A percentile compares a stretch with the other conserved stretches of the same genome.
phyloP scores from a whole-genome alignment of 2,797 vertebrate species.

The Xenentodon cancila region DNA sequence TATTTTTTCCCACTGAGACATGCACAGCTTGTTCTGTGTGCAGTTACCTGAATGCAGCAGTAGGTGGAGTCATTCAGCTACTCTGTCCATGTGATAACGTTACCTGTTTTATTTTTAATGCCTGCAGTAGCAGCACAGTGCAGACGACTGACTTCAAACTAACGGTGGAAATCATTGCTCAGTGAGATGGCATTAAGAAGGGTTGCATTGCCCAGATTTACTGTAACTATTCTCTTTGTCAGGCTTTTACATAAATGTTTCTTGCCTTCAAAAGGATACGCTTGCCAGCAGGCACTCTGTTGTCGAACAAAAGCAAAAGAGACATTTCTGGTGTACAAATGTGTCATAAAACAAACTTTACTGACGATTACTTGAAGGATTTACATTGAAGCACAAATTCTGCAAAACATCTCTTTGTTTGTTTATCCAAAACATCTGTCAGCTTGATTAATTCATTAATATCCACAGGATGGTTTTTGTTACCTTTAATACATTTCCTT shows the following conservation, averaged over 20 bases:
- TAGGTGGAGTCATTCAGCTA: slow-evolving; percentile 63
- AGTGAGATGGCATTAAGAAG: slow-evolving; percentile 36
- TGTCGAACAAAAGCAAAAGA: slow-evolving; percentile 44
- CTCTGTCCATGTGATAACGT: slow-evolving; percentile 3
- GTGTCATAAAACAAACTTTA: slow-evolving; percentile 36
- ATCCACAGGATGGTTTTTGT: slow-evolving; percentile 49
- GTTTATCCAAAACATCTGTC: slow-evolving; percentile 65
- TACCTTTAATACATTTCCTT: slow-evolving; percentile 62
- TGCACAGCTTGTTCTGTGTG: slow-evolving; percentile 20
- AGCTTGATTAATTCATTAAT: slow-evolving; percentile 60
- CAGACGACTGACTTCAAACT: slow-evolving; percentile 70
- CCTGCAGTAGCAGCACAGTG: slow-evolving; percentile 50
- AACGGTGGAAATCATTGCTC: slow-evolving; percentile 56
- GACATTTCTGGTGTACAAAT: slow-evolving; percentile 53
- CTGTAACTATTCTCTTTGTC: slow-evolving; percentile 45
- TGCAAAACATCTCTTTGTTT: slow-evolving; percentile 45
- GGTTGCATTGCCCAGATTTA: slow-evolving; percentile 55
- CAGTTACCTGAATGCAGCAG: slow-evolving; percentile 39
- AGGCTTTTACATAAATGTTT: slow-evolving; percentile 40
- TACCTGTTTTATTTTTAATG: slow-evolving; percentile 12
- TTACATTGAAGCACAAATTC: slow-evolving; percentile 47
- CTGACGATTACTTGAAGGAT: slow-evolving; percentile 38
- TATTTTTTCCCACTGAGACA: slow-evolving; percentile 26
- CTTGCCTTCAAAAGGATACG: slow-evolving; percentile 10
- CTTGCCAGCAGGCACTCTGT: slow-evolving; percentile 17